These are phyloP conservation scores for Meriones psammophilus DNA, from an alignment of 2,797 vertebrate genomes.

Conservation along the genomic window DNA sequence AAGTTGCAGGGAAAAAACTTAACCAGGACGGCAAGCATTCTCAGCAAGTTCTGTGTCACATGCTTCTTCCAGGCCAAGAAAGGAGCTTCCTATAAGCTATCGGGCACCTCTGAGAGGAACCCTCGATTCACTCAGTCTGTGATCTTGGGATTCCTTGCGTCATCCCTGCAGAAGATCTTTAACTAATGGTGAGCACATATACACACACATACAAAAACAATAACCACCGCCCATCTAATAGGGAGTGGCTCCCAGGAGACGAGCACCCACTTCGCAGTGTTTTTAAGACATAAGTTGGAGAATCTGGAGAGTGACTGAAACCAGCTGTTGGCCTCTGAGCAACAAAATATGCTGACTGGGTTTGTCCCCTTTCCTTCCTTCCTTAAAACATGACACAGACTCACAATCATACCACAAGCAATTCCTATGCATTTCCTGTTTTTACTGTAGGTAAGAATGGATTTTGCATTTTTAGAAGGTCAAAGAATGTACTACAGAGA, in stretches of 20 bases:
- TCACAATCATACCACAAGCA: background rate
- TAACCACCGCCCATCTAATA: background rate
- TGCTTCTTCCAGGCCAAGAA: background rate
- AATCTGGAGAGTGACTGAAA: background rate
- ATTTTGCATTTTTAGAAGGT: background rate
- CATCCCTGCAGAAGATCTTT: background rate
- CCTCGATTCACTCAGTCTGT: background rate
- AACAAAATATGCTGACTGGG: rapidly evolving
- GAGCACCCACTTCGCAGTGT: no score
- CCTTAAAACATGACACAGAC: no score
- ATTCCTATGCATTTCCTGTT: background rate
- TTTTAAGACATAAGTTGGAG: background rate
- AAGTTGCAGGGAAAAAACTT: background rate
- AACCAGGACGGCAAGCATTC: background rate
- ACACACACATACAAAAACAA: background rate
- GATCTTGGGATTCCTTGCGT: background rate
- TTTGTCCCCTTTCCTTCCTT: background rate
- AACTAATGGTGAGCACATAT: background rate
- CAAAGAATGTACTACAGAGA: background rate
- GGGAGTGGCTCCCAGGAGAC: background rate
- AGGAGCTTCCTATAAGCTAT: background rate
- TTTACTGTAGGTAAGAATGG: background rate
- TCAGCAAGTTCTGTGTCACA: background rate
- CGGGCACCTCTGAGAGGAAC: background rate
- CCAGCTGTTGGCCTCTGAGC: background rate